phyloP scores from a whole-genome alignment of 2,888 invertebrate species.

The Catocala nupta region DNA sequence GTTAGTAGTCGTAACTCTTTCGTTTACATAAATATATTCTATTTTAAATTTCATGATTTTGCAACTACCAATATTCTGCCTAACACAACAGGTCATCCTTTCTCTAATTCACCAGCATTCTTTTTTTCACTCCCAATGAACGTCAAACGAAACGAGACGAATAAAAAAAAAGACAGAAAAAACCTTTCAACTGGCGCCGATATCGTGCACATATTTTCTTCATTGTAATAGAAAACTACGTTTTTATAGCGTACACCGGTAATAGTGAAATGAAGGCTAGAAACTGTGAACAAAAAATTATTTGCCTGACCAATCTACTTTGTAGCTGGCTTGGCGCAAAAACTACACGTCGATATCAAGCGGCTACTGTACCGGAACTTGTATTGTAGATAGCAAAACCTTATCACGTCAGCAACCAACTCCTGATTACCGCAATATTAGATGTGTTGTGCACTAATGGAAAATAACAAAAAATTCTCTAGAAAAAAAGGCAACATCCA shows the following conservation, averaged over 20 bases:
- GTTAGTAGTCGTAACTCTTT: too few species aligned
- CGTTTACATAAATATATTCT: too few species aligned
- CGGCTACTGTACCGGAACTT: constrained; percentile 50
- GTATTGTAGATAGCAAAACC: constrained; percentile 40
- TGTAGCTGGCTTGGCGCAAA: constrained; percentile 33
- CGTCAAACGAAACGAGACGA: constrained; percentile 1
- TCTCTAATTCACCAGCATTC: not conserved
- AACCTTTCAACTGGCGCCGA: constrained; percentile 12
- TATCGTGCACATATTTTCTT: constrained; percentile 8
- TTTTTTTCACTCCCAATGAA: constrained; percentile 2
- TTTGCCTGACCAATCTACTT: constrained; percentile 40
- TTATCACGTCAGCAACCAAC: constrained; percentile 39
- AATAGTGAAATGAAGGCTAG: not conserved
- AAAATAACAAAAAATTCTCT: constrained; percentile 25
- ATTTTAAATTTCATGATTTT: not conserved
- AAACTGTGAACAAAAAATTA: constrained; percentile 16
- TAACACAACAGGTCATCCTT: constrained; percentile 5
- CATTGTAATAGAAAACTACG: constrained; percentile 10
- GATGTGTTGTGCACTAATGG: constrained; percentile 30
- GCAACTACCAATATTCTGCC: not conserved
- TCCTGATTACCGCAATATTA: constrained; percentile 33
- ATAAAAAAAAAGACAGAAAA: constrained; percentile 7
- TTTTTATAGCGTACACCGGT: not conserved
- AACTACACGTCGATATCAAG: constrained; percentile 42
- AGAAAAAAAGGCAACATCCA: not conserved